phyloP scores from a whole-genome alignment of 2,113 vertebrate genomes.

The Pachycephala philippinensis region DNA sequence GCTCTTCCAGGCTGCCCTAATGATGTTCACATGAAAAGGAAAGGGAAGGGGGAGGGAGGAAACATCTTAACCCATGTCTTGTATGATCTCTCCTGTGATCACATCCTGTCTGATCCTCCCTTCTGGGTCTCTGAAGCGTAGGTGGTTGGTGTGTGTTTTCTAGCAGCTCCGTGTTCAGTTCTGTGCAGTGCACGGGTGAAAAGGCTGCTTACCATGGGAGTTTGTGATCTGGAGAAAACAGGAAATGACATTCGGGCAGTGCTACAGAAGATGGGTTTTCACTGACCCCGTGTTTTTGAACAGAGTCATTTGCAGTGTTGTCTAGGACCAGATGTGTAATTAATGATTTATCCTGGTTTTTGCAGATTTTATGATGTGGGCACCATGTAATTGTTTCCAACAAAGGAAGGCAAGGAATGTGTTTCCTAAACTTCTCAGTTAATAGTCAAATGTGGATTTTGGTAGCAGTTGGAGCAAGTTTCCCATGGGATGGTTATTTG shows the following conservation, averaged over 20 bases:
- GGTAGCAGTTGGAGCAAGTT: background rate
- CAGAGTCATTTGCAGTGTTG: fast-evolving
- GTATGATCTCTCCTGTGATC: background rate
- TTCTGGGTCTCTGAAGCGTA: background rate
- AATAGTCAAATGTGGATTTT: background rate
- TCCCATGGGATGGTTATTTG: background rate
- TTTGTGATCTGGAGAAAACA: background rate
- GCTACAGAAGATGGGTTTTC: background rate
- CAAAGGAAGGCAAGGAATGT: background rate
- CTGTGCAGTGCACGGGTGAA: background rate
- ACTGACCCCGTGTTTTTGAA: background rate
- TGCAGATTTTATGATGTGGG: background rate
- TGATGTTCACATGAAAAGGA: background rate
- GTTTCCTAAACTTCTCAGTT: background rate
- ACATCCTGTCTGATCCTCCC: background rate
- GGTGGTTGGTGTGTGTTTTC: background rate
- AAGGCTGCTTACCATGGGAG: background rate
- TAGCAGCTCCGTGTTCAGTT: background rate
- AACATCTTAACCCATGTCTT: background rate
- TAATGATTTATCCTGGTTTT: background rate
- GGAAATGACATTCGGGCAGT: background rate
- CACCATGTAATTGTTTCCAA: background rate
- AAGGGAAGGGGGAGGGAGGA: background rate
- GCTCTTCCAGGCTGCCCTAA: background rate
- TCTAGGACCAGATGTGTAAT: background rate